phyloP scores from a whole-genome alignment of 2,797 vertebrate species.

The Schizopygopsis malacanthus region DNA sequence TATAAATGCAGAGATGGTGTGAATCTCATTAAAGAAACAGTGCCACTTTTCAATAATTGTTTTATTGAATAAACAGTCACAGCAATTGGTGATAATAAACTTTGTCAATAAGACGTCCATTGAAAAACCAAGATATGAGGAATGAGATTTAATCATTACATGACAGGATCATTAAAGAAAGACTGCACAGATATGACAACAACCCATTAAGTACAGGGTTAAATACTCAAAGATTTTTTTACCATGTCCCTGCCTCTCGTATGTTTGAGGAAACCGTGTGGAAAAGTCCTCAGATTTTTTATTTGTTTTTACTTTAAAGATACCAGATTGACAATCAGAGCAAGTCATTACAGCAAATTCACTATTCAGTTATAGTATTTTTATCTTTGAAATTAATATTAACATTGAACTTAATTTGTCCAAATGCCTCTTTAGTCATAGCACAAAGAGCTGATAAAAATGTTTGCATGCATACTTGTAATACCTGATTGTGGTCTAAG shows the following conservation, averaged over 20 bases:
- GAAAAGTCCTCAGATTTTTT: neutral
- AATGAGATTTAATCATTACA: neutral
- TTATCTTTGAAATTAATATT: neutral
- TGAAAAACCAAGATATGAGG: neutral
- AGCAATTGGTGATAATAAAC: neutral
- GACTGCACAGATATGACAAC: neutral
- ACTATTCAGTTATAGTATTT: neutral
- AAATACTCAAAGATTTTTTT: neutral
- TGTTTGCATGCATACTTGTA: neutral
- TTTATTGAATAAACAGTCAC: slow-evolving; percentile 13
- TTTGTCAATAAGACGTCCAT: neutral
- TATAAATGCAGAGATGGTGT: slow-evolving; percentile 5
- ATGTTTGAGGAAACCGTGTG: neutral
- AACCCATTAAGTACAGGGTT: neutral
- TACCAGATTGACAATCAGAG: neutral
- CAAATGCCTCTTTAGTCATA: neutral
- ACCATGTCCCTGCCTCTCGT: neutral
- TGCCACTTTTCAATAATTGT: neutral
- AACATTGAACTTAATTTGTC: neutral
- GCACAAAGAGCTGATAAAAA: neutral
- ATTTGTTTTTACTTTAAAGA: neutral
- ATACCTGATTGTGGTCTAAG: neutral
- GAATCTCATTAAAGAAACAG: neutral
- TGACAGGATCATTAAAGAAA: neutral
- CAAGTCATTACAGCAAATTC: neutral